Percentiles rank a stretch among this genome's conserved stretches.
Evolutionary conservation across 30 jellyfish, hydroid and myxozoan genomes (phyloP).

Genomic region (Catostylus mosaicus): DNA sequence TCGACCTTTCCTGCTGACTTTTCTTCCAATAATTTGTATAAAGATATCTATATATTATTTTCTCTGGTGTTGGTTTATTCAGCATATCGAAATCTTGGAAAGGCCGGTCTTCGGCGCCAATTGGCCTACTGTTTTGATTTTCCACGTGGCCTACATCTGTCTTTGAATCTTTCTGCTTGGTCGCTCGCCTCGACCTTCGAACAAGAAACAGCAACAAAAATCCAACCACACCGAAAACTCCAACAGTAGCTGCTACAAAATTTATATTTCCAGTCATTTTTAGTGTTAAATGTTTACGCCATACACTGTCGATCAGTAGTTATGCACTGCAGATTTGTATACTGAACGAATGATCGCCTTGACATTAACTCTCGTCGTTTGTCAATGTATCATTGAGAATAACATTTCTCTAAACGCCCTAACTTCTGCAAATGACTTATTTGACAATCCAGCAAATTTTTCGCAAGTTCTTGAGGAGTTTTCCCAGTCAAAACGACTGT

Average conservation of each 20-base stretch:
- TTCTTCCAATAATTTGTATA: conserved; percentile 63
- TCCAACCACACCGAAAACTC: conserved; percentile 40
- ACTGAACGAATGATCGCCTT: too few species aligned
- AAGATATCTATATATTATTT: conserved; percentile 40
- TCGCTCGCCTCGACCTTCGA: background rate
- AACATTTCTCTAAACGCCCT: background rate
- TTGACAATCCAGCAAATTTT: background rate
- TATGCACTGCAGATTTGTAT: too few species aligned
- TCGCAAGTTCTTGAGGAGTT: background rate
- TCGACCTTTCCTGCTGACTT: background rate
- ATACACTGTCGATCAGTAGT: too few species aligned
- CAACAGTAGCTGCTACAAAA: conserved; percentile 35
- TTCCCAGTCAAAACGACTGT: background rate
- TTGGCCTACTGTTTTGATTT: background rate
- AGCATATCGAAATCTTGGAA: background rate
- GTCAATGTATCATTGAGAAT: too few species aligned
- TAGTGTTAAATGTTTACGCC: too few species aligned
- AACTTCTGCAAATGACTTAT: background rate
- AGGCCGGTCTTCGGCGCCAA: background rate
- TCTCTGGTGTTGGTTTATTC: conserved; percentile 31
- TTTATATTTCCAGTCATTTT: conserved; percentile 11
- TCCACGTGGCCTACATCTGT: conserved; percentile 42
- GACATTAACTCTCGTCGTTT: too few species aligned
- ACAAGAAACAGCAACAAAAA: conserved; percentile 23
- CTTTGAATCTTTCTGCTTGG: conserved; percentile 38